phyloP scores from a whole-genome alignment of 1,140 invertebrate species.

The Dysdera silvatica region DNA sequence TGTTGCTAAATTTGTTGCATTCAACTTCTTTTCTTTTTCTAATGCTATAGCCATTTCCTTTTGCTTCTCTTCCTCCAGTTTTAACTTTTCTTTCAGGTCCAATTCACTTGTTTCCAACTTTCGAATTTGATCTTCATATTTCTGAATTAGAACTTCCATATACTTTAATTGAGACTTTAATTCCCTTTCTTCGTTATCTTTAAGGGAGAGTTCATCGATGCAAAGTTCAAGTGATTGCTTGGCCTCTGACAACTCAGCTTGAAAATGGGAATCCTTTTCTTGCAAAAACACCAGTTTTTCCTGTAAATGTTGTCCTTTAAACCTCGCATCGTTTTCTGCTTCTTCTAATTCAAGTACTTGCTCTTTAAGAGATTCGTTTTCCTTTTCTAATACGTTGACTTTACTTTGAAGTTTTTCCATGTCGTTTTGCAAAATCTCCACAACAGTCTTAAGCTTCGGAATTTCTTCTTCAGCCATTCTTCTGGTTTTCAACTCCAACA shows the following conservation, averaged over 20 bases:
- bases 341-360: conserved; percentile 33
- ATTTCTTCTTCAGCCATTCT: conserved; percentile 22
- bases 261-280: conserved; percentile 26
- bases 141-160: conserved; percentile 36
- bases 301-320: conserved; percentile 26
- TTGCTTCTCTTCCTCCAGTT: conserved; percentile 9
- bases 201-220: conserved; percentile 47
- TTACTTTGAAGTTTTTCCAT: neutral
- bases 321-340: conserved; percentile 33
- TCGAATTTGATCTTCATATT: conserved; percentile 53
- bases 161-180: conserved; percentile 41
- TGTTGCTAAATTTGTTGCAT: neutral
- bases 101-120: conserved; percentile 52
- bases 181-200: conserved; percentile 53
- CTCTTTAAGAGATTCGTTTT: conserved; percentile 26
- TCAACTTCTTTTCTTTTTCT: neutral
- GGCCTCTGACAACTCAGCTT: conserved; percentile 14
- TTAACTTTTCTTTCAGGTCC: conserved; percentile 44
- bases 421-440: conserved; percentile 18
- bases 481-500: conserved; percentile 15
- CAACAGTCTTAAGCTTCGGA: neutral
- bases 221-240: conserved; percentile 19
- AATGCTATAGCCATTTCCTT: neutral
- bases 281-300: conserved; percentile 24
- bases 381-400: conserved; percentile 11